Percentiles rank a stretch among this genome's conserved stretches.
Evolutionary conservation across 2,888 invertebrate species (phyloP).

Genomic region (Hirtodrosophila histrioides): DNA sequence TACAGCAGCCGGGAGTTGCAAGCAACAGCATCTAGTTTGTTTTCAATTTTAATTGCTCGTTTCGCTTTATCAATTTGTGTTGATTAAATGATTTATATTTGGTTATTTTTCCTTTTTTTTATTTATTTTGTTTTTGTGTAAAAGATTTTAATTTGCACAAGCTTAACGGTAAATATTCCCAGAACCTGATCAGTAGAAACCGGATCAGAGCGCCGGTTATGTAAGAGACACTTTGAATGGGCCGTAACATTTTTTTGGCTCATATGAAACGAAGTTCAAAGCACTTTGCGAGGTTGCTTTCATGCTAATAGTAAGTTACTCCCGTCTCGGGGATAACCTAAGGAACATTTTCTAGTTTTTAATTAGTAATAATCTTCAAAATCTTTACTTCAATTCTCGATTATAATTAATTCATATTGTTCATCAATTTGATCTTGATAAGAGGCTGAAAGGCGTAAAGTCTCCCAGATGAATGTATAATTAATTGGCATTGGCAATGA

Average conservation of each 20-base stretch:
- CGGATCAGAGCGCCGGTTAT: conserved; percentile 39
- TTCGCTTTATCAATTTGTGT: conserved; percentile 18
- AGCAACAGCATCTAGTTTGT: background rate
- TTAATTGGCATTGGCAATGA: conserved; percentile 32
- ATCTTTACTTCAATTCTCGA: background rate
- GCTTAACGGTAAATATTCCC: conserved; percentile 38
- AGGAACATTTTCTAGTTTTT: conserved; percentile 5
- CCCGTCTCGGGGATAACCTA: too few species aligned
- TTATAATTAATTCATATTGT: conserved; percentile 4
- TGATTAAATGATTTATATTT: conserved; percentile 1
- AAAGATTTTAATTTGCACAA: conserved; percentile 35
- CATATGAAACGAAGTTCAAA: conserved; percentile 15
- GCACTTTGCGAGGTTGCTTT: conserved; percentile 11
- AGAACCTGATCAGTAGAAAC: conserved; percentile 65
- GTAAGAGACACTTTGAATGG: conserved; percentile 27
- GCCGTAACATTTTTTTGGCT: conserved; percentile 14
- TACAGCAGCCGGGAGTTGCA: too few species aligned
- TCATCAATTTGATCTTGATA: conserved; percentile 12
- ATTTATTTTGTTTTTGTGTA: conserved; percentile 1
- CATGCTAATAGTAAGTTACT: background rate
- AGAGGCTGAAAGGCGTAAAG: background rate
- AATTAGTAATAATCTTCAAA: conserved; percentile 8
- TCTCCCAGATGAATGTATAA: conserved; percentile 1
- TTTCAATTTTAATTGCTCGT: background rate
- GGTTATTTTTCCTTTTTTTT: background rate